phyloP scores from a whole-genome alignment of 1,140 invertebrate genomes.

The Drosophila albomicans region DNA sequence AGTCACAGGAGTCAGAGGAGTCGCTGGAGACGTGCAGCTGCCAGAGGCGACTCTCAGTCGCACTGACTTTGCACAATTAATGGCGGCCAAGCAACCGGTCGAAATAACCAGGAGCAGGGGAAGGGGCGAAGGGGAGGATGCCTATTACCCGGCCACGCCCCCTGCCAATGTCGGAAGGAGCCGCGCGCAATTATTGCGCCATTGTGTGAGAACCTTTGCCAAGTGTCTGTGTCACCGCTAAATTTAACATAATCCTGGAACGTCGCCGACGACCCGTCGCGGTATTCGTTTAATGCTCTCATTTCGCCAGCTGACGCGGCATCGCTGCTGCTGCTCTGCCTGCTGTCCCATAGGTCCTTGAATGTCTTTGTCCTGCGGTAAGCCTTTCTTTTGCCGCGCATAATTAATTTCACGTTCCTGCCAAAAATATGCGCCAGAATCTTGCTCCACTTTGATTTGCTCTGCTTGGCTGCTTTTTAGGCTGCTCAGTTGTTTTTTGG shows the following conservation, averaged over 20 bases:
- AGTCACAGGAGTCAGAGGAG: neutral
- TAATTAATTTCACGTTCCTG: constrained; percentile 81
- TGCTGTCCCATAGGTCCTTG: constrained; percentile 23
- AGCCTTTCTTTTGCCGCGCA: constrained; percentile 68
- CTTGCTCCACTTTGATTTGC: constrained; percentile 62
- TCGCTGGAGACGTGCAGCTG: constrained; percentile 24
- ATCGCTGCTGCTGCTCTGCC: neutral
- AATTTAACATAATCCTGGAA: constrained; percentile 79
- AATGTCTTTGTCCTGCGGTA: constrained; percentile 53
- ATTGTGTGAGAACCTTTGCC: constrained; percentile 78
- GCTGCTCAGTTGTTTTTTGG: constrained; percentile 17
- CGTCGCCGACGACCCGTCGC: constrained; percentile 10
- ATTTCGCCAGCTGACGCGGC: constrained; percentile 69
- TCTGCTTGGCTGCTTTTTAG: constrained; percentile 31
- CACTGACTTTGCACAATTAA: constrained; percentile 80
- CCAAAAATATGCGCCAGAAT: constrained; percentile 79
- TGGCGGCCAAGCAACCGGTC: constrained; percentile 32
- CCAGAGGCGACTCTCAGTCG: constrained; percentile 37
- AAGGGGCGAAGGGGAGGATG: neutral
- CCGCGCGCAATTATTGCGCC: constrained; percentile 70
- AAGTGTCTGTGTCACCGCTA: constrained; percentile 81
- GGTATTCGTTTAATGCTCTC: constrained; percentile 41
- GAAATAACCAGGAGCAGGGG: neutral
- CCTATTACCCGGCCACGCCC: constrained; percentile 10
- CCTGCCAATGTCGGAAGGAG: neutral